These are phyloP conservation scores for Spilogale gracilis DNA, from an alignment of 2,113 vertebrate species.

Conservation along the genomic window DNA sequence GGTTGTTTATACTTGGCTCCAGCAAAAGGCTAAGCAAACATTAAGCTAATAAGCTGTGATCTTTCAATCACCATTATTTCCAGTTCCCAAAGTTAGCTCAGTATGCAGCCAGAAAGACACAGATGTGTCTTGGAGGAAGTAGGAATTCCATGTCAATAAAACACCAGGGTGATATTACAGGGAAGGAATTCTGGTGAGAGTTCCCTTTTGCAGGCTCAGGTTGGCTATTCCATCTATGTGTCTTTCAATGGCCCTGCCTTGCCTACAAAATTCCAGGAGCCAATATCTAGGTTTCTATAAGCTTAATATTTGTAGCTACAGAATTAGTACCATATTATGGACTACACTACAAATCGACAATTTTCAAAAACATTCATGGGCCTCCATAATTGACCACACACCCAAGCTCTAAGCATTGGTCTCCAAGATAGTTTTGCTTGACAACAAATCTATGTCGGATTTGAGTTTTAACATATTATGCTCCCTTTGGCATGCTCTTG, in stretches of 20 bases:
- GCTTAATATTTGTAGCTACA: background rate
- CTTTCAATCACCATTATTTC: conserved; percentile 78
- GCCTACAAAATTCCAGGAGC: background rate
- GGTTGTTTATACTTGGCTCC: conserved; percentile 71
- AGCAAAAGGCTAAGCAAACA: conserved; percentile 76
- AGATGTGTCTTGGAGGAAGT: conserved; percentile 51
- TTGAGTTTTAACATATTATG: background rate
- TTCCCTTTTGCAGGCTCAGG: background rate
- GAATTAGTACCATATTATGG: background rate
- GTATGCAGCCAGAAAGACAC: conserved; percentile 60
- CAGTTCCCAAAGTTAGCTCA: conserved; percentile 68
- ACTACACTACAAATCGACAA: background rate
- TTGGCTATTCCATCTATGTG: background rate
- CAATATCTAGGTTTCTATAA: background rate
- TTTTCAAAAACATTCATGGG: background rate
- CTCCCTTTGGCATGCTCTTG: background rate
- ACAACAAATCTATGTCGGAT: background rate
- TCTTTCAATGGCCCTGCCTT: background rate
- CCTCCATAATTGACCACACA: background rate
- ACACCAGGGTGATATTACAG: conserved; percentile 19
- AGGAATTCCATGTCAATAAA: conserved; percentile 62
- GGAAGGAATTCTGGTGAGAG: background rate
- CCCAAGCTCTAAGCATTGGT: background rate
- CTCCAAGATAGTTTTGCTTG: background rate
- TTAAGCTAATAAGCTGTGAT: conserved; percentile 76